A percentile compares a stretch with the other conserved stretches of the same genome.
Evolutionary conservation across 1,140 invertebrate species (phyloP).

Genomic region (Tetramorium alpestre): DNA sequence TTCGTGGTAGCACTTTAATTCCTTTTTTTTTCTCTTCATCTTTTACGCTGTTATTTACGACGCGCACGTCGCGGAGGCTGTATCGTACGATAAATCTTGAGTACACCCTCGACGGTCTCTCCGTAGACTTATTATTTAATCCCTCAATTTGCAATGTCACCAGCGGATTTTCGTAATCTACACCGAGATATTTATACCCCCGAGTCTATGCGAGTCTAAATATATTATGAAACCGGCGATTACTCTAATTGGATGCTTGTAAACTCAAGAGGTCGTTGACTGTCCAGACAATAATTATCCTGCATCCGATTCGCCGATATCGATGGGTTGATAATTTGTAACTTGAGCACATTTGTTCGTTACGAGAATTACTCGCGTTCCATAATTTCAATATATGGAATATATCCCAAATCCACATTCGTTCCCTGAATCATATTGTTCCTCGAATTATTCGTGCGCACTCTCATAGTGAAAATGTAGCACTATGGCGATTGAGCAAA

Average conservation of each 20-base stretch:
- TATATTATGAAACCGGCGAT: not conserved
- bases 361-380: conserved; percentile 54
- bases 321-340: conserved; percentile 51
- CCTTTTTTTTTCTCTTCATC: not conserved
- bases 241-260: conserved; percentile 14
- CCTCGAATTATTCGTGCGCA: conserved; percentile 51
- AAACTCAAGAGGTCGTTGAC: conserved; percentile 11
- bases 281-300: conserved; percentile 39
- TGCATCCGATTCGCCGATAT: not conserved
- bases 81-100: conserved; percentile 19
- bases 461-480: conserved; percentile 22
- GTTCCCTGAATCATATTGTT: conserved; percentile 52
- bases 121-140: conserved; percentile 21
- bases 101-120: not conserved
- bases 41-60: conserved; percentile 15
- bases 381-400: conserved; percentile 47
- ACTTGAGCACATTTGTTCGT: conserved; percentile 55
- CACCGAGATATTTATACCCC: not conserved
- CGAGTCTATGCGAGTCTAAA: not conserved
- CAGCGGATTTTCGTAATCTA: conserved; percentile 1
- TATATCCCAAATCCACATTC: conserved; percentile 24
- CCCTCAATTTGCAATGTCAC: conserved; percentile 11
- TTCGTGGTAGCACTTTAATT: not conserved
- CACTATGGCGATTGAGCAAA: conserved; percentile 51
- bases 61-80: not conserved